Evolutionary conservation across 1,140 invertebrate genomes (phyloP), one percentile per base, ranked within the genome.

Genomic region (Eufriesea mexicana): DNA sequence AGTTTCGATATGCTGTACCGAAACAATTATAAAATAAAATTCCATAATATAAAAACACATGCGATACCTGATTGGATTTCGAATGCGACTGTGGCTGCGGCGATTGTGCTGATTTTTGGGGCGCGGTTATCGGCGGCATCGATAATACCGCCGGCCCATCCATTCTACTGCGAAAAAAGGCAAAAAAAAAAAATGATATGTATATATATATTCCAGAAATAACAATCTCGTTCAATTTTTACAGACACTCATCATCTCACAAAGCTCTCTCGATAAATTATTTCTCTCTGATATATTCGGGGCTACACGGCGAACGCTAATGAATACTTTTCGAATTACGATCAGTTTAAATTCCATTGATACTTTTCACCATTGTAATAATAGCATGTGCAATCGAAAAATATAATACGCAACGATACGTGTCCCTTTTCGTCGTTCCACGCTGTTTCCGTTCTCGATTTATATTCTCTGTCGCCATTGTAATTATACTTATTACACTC

Each of bases 11-110:
- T 14, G 28, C 55, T 35, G 14, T 10, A 12, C 12, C 18, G 12
- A 16, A 10, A 51, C 23, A 49, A 28, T 51, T 77, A 66, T 54
- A 51, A 62, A 66, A 67, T 67, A 54, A 51, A 77, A 76, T 51
- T 16, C 16, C 35, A 25, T 61, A 57, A 49, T 49, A 61, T 28
- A 49, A 75, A 61, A 47, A 61, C n/a, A 51, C 70, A 54, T 28
- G 47, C 49, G 70, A 78, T 93, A 94, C 93, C 91, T 93, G 92
- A 91, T 93, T 92, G 51, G 91, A 89, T 90, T 93, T 93, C 25
- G 91, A 86, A 70, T 93, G 91, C 42, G 87, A 88, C 87, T 92
- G 92, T 23, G 92, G 80, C 85, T 92, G 92, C 23, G 92, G 85
- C 35, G 93, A 84, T 75, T 90, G 90, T 28, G 89, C 82, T 71